These are phyloP conservation scores for Alligator mississippiensis DNA, from an alignment of 2,113 vertebrate species.

Conservation along the genomic window DNA sequence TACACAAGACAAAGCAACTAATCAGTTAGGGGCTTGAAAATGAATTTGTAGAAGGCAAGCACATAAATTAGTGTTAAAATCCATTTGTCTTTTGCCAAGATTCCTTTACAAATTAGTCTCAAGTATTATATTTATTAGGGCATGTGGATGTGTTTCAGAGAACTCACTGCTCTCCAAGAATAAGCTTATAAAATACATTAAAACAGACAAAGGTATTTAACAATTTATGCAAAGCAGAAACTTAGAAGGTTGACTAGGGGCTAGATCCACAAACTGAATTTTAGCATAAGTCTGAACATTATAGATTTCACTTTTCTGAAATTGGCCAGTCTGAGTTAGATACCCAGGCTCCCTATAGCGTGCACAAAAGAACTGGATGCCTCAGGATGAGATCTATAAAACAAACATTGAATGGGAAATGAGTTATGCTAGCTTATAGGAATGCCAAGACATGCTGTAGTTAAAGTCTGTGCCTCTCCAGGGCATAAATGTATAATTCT, in stretches of 20 bases:
- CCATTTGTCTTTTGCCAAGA: slow-evolving; percentile 52
- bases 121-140: slow-evolving; percentile 48
- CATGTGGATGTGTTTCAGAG: slow-evolving; percentile 34
- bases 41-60: slow-evolving; percentile 54
- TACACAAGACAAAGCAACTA: slow-evolving; percentile 45
- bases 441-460: background rate
- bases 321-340: background rate
- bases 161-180: slow-evolving; percentile 43
- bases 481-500: no score
- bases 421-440: background rate
- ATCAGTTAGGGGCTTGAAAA: slow-evolving; percentile 48
- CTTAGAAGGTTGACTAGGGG: background rate
- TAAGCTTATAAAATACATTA: slow-evolving; percentile 33
- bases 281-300: background rate
- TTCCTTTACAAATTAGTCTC: slow-evolving; percentile 38
- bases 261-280: background rate
- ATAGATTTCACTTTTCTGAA: background rate
- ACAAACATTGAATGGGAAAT: background rate
- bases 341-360: background rate
- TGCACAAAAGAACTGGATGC: background rate
- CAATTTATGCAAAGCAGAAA: slow-evolving; percentile 3
- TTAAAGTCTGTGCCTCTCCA: background rate
- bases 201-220: background rate
- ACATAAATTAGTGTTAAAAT: slow-evolving; percentile 48
- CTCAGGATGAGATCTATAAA: background rate